phyloP scores from a whole-genome alignment of 1,140 invertebrate genomes.

The Argopecten irradians region DNA sequence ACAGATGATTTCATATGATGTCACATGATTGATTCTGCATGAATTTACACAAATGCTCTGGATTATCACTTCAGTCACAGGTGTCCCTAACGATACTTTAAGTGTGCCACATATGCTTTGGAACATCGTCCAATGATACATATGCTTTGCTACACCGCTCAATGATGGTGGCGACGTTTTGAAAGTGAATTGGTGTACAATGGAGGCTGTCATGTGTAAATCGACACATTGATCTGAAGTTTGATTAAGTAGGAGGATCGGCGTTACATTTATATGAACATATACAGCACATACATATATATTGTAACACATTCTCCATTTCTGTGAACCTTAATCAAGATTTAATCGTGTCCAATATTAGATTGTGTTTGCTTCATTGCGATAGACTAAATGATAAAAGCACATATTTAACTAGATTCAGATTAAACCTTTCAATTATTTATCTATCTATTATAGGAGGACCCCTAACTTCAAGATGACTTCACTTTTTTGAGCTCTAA shows the following conservation, averaged over 20 bases:
- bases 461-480: too few species aligned
- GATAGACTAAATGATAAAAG: too few species aligned
- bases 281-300: too few species aligned
- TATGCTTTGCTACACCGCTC: too few species aligned
- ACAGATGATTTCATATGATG: constrained; percentile 8
- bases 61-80: constrained; percentile 29
- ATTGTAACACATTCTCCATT: neutral
- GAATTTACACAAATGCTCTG: constrained; percentile 11
- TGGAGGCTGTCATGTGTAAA: neutral
- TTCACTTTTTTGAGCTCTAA: too few species aligned
- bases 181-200: constrained; percentile 17
- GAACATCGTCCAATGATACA: too few species aligned
- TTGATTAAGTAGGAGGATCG: neutral
- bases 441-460: too few species aligned
- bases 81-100: constrained; percentile 33
- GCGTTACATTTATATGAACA: neutral
- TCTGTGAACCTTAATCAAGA: neutral
- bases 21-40: constrained; percentile 7
- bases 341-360: neutral
- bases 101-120: constrained; percentile 31
- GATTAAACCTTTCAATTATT: too few species aligned
- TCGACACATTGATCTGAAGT: neutral
- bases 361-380: too few species aligned
- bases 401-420: too few species aligned
- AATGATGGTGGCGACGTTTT: neutral